Conservation (phyloP, 2,113 vertebrate species). For the Brachionichthys hirsutus region DNA sequence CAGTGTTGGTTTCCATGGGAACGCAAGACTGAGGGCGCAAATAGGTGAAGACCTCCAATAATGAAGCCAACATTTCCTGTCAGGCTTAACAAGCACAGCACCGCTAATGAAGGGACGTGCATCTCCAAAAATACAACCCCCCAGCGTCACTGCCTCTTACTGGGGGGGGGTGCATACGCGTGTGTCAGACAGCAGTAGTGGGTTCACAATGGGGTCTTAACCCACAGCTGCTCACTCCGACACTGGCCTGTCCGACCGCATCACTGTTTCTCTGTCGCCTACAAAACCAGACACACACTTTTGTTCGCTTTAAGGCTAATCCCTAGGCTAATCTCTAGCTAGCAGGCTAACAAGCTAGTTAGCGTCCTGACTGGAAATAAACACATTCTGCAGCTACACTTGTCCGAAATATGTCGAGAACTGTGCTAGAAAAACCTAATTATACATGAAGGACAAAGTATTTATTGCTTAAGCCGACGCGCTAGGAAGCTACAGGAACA, state of each 20-base stretch:
- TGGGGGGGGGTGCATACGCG: conserved; percentile 24
- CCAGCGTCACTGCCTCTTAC: not conserved
- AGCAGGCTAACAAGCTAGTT: too few relatives aligned
- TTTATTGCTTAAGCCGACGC: too few relatives aligned
- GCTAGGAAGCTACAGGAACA: too few relatives aligned
- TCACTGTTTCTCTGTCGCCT: conserved; percentile 18
- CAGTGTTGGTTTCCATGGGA: conserved; percentile 68
- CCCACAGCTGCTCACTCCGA: conserved; percentile 61
- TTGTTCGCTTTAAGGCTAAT: too few relatives aligned
- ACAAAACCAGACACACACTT: not conserved
- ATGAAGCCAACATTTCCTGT: conserved; percentile 34
- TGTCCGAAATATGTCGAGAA: too few relatives aligned
- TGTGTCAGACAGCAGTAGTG: conserved; percentile 21
- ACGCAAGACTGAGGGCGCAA: conserved; percentile 38
- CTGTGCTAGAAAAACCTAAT: too few relatives aligned
- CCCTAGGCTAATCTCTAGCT: too few relatives aligned
- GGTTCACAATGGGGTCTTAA: conserved; percentile 46
- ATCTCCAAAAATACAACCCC: conserved; percentile 6
- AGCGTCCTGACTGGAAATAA: not conserved
- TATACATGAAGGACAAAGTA: too few relatives aligned
- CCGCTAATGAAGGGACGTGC: conserved; percentile 28
- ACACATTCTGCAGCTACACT: too few relatives aligned
- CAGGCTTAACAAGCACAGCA: conserved; percentile 15
- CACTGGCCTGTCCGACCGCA: conserved; percentile 47
- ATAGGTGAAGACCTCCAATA: conserved; percentile 56